A percentile compares a stretch with the other conserved stretches of the same genome.
Conservation (phyloP, 2,797 vertebrate species). For the Sebastolobus alascanus region DNA sequence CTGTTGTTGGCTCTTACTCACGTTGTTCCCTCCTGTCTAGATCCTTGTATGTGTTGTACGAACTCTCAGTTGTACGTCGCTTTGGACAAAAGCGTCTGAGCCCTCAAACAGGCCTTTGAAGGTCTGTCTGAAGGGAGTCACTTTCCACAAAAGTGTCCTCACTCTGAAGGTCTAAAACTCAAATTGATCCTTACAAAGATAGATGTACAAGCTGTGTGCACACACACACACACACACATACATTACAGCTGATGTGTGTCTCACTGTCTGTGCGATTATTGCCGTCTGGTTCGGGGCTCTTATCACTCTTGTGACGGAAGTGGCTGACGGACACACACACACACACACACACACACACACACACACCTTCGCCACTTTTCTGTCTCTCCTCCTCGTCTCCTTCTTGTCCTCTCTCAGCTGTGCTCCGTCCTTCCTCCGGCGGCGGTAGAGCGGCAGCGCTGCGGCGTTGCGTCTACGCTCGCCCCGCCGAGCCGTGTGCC, state of each 20-base stretch:
- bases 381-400: background rate
- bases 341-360: conserved; percentile 5
- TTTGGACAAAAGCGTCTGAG: too few relatives aligned
- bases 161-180: too few relatives aligned
- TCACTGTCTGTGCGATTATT: conserved; percentile 73
- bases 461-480: conserved; percentile 53
- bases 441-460: conserved; percentile 16
- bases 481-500: conserved; percentile 86
- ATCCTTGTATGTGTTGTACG: too few relatives aligned
- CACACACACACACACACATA: conserved; percentile 2
- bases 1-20: too few relatives aligned
- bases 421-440: conserved; percentile 50
- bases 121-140: too few relatives aligned
- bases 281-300: conserved; percentile 68
- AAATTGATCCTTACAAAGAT: too few relatives aligned
- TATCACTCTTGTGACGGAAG: conserved; percentile 69
- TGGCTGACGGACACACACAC: conserved; percentile 30
- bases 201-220: too few relatives aligned
- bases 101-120: too few relatives aligned
- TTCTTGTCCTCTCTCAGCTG: conserved; percentile 9
- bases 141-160: too few relatives aligned
- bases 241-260: conserved; percentile 64
- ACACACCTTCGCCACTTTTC: conserved; percentile 32
- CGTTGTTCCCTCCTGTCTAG: too few relatives aligned
- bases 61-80: too few relatives aligned